phyloP scores from a whole-genome alignment of 2,888 invertebrate genomes.

The Lysandra bellargus region DNA sequence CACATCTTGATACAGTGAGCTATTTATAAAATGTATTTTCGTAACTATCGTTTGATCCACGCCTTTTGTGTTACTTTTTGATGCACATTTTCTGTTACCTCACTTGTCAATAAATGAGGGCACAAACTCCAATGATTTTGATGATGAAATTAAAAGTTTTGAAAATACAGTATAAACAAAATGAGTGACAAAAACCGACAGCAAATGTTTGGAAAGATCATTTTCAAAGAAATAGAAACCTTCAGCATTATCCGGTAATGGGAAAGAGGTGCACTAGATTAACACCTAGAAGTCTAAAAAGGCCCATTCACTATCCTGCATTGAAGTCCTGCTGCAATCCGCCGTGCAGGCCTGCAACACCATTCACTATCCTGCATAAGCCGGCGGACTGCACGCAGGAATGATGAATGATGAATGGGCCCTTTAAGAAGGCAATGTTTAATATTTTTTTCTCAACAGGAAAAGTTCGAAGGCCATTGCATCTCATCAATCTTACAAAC shows the following conservation, averaged over 20 bases:
- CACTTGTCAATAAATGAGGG: not conserved
- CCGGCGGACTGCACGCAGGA: too few species aligned
- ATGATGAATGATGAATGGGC: too few species aligned
- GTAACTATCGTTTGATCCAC: constrained; percentile 10
- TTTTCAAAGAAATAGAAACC: not conserved
- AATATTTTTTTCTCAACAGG: not conserved
- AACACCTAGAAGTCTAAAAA: not conserved
- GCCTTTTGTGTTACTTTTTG: constrained; percentile 5
- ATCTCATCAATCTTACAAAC: not conserved
- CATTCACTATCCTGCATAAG: too few species aligned
- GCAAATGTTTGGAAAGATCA: not conserved
- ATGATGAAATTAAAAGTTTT: not conserved
- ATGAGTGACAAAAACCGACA: not conserved
- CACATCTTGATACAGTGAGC: constrained; percentile 29
- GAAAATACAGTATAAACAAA: not conserved
- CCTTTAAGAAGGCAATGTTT: not conserved
- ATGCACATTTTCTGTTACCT: not conserved
- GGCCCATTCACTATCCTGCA: too few species aligned
- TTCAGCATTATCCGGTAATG: not conserved
- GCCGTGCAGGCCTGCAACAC: too few species aligned
- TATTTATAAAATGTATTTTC: constrained; percentile 23
- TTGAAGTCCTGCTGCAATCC: too few species aligned
- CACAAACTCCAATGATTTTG: not conserved
- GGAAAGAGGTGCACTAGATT: not conserved
- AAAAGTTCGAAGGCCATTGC: not conserved